Evolutionary conservation across 2,888 invertebrate genomes (phyloP), one percentile per base, ranked within the genome.

Genomic region (Dusona sp.): DNA sequence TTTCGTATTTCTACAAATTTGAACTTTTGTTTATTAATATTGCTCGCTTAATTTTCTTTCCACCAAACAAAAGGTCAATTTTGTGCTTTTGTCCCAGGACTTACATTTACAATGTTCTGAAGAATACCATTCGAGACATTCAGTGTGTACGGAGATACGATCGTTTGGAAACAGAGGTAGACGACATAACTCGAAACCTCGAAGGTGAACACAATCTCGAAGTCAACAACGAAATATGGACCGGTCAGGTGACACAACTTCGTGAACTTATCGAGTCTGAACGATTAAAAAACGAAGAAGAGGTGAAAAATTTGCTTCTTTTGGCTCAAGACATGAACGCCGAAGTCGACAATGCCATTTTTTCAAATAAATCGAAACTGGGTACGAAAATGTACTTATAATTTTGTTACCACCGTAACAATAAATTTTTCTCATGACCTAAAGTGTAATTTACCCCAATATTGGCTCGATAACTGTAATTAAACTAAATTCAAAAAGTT

Each of bases 191-290:
- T 0, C 90, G 89, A 74, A 86, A 68, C 3, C 79, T 85, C 45
- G 90, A 90, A 29, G 90, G 85, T 16, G 90, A 92, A 70, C 88
- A 83, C 16, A 86, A 87, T 77, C 88, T 93, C 6, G 87, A 91
- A 67, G 67, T 88, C 7, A 91, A 90, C 77, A 86, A 90, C 48
- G 88, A 89, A 54, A 89, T 89, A 8, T 92, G 91, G 91, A 78
- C 73, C 4, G 90, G 89, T 33, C 88, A 91, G 65, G 86, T 87
- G 2, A 65, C 89, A 4, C 89, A 91, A 79, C 79, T 91, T 19
- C 84, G 77, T 22, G 78, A 88, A 16, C 73, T 90, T 36, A 85
- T 91, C n/a, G 82, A 90, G 45, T 82, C 73, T 4, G 86, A 91
- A 6, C 88, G 90, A 79, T 33, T 73, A 3, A 84, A 85, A 29